Percentiles rank a stretch among this genome's conserved stretches.
phyloP scores from a whole-genome alignment of 30 jellyfish, hydroid and myxozoan genomes.

The Aurelia sp. region DNA sequence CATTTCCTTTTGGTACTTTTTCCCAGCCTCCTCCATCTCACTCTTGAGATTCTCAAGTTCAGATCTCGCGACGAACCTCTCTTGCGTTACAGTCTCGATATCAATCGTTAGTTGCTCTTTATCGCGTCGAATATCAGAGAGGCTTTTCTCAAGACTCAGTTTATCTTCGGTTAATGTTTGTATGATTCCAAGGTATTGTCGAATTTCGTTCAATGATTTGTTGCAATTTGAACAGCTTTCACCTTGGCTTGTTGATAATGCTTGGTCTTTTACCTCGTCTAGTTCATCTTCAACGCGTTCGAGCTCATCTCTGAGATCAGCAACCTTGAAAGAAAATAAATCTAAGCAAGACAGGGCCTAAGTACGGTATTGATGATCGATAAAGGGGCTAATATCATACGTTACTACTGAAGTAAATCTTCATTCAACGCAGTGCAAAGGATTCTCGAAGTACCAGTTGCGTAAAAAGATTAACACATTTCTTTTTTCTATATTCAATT shows the following conservation, averaged over 20 bases:
- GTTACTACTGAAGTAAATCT: too few species aligned
- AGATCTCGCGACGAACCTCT: slow-evolving; percentile 50
- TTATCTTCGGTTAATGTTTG: slow-evolving; percentile 98
- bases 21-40: slow-evolving; percentile 74
- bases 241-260: slow-evolving; percentile 37
- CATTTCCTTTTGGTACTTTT: slow-evolving; percentile 82
- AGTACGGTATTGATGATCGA: too few species aligned
- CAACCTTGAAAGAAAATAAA: slow-evolving; percentile 14
- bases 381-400: too few species aligned
- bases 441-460: too few species aligned
- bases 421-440: too few species aligned
- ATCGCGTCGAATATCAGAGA: slow-evolving; percentile 82
- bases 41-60: slow-evolving; percentile 47
- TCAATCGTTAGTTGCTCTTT: slow-evolving; percentile 78
- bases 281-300: slow-evolving; percentile 62
- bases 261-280: slow-evolving; percentile 23
- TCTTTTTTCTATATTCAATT: too few species aligned
- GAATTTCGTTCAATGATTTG: slow-evolving; percentile 77
- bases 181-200: slow-evolving; percentile 89
- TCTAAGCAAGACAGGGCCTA: too few species aligned
- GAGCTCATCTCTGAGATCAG: slow-evolving; percentile 71
- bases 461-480: too few species aligned
- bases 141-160: slow-evolving; percentile 86
- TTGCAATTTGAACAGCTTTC: slow-evolving; percentile 75
- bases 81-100: slow-evolving; percentile 80